Base-by-base conservation (phyloP, 2,888 invertebrate species). In the Temnothorax rugatulus region DNA sequence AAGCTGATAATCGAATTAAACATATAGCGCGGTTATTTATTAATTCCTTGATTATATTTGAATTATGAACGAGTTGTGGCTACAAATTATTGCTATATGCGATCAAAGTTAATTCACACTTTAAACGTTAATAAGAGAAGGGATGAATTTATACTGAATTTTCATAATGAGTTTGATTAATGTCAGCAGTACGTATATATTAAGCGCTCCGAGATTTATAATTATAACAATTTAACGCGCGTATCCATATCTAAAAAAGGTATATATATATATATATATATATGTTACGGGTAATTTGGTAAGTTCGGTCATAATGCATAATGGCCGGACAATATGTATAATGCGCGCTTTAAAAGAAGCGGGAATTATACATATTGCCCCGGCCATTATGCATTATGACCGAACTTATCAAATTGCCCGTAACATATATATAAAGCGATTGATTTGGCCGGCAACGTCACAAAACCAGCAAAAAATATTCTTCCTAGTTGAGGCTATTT, bases 51-150 rank as follows among this genome's bases (percentile, higher is more conserved):
- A 59, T 71, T 50, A 57, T 4, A 47, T 57, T 34, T 15, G 47
- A 57, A 71, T 79, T 59, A 47, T 47, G 34, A 71, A 34, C 21
- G 7, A 71, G 4, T 25, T 21, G 44, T 54, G 21, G 13, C 21
- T 59, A 15, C 21, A 25, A 79, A 71, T 71, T 59, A 47, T 38
- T 34, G 8, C 47, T 34, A 13, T 50, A 4, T 41, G 25, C 21
- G 13, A 79, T 59, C 8, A 25, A 50, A 47, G 61, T 71, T 59
- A 47, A 59, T 69, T 71, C 25, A 57, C 18, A 25, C 1, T 81
- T 59, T 71, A 8, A 79, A 79, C 25, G 59, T 38, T 79, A 71
- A 71, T 71, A 38, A 61, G 47, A 47, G 21, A 38, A 47, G 59
- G 13, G 29, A 47, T 21, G 15, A 18, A 59, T 71, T 59, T 44